These are phyloP conservation scores for Coptotermes formosanus DNA, from an alignment of 1,140 invertebrate genomes.

Conservation along the genomic window DNA sequence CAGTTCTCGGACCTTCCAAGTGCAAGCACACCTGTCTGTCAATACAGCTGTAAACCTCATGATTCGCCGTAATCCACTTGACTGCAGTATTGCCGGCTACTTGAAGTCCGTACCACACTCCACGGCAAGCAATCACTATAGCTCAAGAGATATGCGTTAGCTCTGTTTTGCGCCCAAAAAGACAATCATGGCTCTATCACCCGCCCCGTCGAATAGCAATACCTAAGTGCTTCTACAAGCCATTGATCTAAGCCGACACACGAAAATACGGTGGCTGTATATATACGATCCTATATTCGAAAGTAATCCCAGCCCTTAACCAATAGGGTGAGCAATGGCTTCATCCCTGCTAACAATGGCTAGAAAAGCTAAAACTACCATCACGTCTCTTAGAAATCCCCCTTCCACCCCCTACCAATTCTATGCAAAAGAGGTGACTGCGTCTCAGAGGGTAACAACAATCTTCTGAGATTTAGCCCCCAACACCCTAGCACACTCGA, in stretches of 20 bases:
- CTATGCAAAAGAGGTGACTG: constrained; percentile 7
- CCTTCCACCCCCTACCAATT: background rate
- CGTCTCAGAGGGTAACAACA: constrained; percentile 2
- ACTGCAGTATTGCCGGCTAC: too few species aligned
- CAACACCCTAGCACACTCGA: background rate
- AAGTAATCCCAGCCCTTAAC: constrained; percentile 2
- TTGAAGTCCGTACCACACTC: too few species aligned
- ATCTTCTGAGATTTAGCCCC: background rate
- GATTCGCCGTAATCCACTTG: too few species aligned
- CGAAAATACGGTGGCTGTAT: background rate
- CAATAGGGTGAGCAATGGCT: constrained; percentile 6
- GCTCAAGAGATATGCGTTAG: too few species aligned
- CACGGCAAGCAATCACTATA: too few species aligned
- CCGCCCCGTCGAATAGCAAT: too few species aligned
- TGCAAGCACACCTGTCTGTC: too few species aligned
- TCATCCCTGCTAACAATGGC: background rate
- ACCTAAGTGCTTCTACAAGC: background rate
- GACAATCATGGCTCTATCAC: too few species aligned
- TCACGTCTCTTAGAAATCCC: background rate
- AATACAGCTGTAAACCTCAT: too few species aligned
- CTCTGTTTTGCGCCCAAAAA: too few species aligned
- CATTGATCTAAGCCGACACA: background rate
- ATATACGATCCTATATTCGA: background rate
- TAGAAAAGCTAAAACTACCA: background rate
- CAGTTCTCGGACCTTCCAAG: too few species aligned